Evolutionary conservation across 1,140 invertebrate species (phyloP).

Genomic region (Dufourea novaeangliae): DNA sequence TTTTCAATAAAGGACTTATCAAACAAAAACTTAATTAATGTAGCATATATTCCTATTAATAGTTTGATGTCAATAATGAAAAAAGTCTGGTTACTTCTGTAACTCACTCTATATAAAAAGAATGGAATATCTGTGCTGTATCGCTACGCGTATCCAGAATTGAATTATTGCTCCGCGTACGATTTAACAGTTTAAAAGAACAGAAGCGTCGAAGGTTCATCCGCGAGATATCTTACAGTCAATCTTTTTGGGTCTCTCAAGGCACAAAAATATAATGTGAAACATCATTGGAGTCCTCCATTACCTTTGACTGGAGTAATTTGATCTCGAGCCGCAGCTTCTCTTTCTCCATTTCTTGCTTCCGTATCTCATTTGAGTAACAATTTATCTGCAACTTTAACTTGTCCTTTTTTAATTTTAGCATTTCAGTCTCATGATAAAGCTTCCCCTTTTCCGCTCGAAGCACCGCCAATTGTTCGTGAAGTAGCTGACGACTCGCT

Average conservation of each 20-base stretch:
- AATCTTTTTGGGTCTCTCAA: constrained; percentile 51
- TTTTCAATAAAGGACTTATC: background rate
- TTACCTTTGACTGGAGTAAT: constrained; percentile 75
- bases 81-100: too few species aligned
- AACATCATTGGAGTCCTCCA: constrained; percentile 76
- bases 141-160: background rate
- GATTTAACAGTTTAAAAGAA: background rate
- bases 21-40: background rate
- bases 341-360: constrained; percentile 78
- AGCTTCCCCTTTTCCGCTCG: constrained; percentile 75
- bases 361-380: constrained; percentile 74
- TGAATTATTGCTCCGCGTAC: background rate
- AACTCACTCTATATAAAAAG: background rate
- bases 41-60: too few species aligned
- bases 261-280: constrained; percentile 78
- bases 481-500: constrained; percentile 71
- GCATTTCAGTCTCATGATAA: constrained; percentile 76
- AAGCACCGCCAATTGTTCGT: constrained; percentile 75
- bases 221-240: background rate
- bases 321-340: constrained; percentile 77
- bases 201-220: background rate
- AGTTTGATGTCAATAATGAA: too few species aligned
- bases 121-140: background rate
- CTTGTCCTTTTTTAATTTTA: constrained; percentile 77
- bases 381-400: constrained; percentile 73